Conservation (phyloP, 2,888 invertebrate genomes). For the Trachelus stipa region DNA sequence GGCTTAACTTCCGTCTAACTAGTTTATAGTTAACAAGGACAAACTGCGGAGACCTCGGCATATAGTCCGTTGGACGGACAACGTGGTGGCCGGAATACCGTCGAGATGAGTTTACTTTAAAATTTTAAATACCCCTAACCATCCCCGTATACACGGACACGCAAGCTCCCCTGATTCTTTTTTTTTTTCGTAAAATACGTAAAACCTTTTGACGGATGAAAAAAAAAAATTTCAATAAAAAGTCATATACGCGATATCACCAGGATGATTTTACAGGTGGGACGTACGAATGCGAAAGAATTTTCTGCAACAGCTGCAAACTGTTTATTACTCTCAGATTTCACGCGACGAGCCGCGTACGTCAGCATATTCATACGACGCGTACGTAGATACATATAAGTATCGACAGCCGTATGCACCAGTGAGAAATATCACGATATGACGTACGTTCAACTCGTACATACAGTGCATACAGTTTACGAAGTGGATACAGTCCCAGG, state of each 20-base stretch:
- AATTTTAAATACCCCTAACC: too few relatives aligned
- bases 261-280: neutral
- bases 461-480: neutral
- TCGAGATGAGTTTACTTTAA: too few relatives aligned
- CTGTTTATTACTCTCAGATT: neutral
- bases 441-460: too few relatives aligned
- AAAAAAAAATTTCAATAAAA: neutral
- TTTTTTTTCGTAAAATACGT: neutral
- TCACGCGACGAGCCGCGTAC: neutral
- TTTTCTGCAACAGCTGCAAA: neutral
- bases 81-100: too few relatives aligned
- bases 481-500: neutral
- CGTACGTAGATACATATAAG: neutral
- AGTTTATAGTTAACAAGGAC: slow-evolving; percentile 44
- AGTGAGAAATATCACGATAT: too few relatives aligned
- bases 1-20: slow-evolving; percentile 45
- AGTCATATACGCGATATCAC: neutral
- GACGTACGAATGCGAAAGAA: neutral
- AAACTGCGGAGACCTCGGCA: slow-evolving; percentile 19
- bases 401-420: too few relatives aligned
- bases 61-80: too few relatives aligned
- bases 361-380: neutral
- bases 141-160: too few relatives aligned
- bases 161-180: neutral
- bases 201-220: neutral